Percentiles rank a stretch among this genome's conserved stretches.
Evolutionary conservation across 1,140 invertebrate species (phyloP).

Genomic region (Drosophila aff.): DNA sequence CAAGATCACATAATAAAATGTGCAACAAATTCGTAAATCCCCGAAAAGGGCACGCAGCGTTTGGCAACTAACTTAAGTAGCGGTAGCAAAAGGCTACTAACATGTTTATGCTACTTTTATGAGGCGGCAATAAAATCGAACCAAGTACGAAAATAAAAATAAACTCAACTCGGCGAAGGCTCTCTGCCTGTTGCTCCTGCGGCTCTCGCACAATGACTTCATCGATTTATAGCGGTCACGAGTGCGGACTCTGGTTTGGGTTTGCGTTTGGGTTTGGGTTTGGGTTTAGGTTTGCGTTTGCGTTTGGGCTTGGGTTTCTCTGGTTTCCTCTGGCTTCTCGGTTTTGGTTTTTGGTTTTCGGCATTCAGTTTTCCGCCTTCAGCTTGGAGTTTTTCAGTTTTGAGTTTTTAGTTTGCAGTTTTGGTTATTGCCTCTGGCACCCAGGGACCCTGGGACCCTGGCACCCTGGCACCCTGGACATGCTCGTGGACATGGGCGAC

Average conservation of each 20-base stretch:
- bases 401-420: constrained; percentile 42
- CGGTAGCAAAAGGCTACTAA: constrained; percentile 83
- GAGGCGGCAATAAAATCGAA: constrained; percentile 82
- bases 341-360: constrained; percentile 46
- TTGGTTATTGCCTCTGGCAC: constrained; percentile 6
- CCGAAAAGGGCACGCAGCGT: constrained; percentile 6
- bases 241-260: constrained; percentile 43
- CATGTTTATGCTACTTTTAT: constrained; percentile 84
- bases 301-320: constrained; percentile 14
- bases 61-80: constrained; percentile 77
- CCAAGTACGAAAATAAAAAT: constrained; percentile 75
- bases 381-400: constrained; percentile 4
- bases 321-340: constrained; percentile 21
- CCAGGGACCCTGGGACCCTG: background rate
- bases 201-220: constrained; percentile 75
- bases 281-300: constrained; percentile 18
- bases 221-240: constrained; percentile 82
- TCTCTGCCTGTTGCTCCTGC: constrained; percentile 1
- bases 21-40: constrained; percentile 70
- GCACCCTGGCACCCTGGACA: background rate
- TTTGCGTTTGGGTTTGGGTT: constrained; percentile 15
- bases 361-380: constrained; percentile 20
- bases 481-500: constrained; percentile 51
- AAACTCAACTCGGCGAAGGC: constrained; percentile 24
- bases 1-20: constrained; percentile 28